phyloP scores from a whole-genome alignment of 2,113 vertebrate genomes.

The Gobiocypris rarus region DNA sequence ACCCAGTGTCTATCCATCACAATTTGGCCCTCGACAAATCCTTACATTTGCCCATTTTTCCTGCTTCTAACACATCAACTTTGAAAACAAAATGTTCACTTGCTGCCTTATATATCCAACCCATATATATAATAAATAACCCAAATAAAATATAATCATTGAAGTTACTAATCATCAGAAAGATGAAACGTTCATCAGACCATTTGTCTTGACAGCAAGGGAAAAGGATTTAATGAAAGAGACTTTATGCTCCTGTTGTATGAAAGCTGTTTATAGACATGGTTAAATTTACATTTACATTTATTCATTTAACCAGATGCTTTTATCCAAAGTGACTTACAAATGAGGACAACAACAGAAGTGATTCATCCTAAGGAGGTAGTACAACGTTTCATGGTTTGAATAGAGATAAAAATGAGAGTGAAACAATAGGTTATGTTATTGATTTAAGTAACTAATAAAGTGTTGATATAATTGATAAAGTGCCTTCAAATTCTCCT shows the following conservation, averaged over 20 bases:
- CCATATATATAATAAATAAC: too few species aligned
- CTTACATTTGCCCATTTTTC: too few species aligned
- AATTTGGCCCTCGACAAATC: too few species aligned
- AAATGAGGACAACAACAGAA: constrained; percentile 5
- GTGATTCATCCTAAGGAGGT: neutral
- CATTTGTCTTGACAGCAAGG: neutral
- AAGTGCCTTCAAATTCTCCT: neutral
- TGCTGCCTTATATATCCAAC: too few species aligned
- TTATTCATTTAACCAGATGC: constrained; percentile 11
- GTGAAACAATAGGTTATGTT: neutral
- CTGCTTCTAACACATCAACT: too few species aligned
- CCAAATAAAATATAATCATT: neutral
- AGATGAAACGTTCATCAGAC: neutral
- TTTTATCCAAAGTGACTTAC: constrained; percentile 14
- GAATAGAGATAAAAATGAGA: neutral
- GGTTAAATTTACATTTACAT: constrained; percentile 7
- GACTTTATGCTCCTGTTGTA: neutral
- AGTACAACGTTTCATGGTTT: neutral
- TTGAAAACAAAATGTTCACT: too few species aligned
- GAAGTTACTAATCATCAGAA: neutral
- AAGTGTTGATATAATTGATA: neutral
- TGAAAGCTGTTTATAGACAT: constrained; percentile 1
- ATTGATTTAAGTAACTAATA: too few species aligned
- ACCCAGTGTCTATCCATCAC: too few species aligned
- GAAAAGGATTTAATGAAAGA: neutral